Evolutionary conservation across 2,888 invertebrate genomes (phyloP).

Genomic region (Ctena decussata): DNA sequence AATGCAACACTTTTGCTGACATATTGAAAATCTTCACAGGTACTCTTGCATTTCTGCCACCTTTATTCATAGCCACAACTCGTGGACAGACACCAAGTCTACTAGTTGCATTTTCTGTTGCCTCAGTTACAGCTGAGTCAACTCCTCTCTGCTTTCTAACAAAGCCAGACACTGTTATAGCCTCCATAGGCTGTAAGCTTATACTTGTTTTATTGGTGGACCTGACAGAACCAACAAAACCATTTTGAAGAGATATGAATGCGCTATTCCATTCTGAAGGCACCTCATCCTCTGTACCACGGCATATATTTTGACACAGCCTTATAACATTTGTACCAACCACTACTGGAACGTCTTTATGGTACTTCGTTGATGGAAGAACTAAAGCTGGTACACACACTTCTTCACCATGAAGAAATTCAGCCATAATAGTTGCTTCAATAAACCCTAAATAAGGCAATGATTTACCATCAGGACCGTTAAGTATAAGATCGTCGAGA

Average conservation of each 20-base stretch:
- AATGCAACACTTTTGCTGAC: no score
- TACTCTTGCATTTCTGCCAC: no score
- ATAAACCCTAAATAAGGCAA: constrained; percentile 4
- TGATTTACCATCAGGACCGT: not conserved
- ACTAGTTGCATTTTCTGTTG: no score
- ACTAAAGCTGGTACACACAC: not conserved
- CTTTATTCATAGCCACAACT: no score
- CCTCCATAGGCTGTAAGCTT: constrained; percentile 21
- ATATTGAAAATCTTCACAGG: no score
- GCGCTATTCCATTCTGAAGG: not conserved
- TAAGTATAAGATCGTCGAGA: not conserved
- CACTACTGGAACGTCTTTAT: not conserved
- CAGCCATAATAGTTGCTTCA: not conserved
- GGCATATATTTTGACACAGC: not conserved
- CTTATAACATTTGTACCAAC: constrained; percentile 8
- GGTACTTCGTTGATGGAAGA: not conserved
- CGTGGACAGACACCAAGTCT: no score
- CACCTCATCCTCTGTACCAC: not conserved
- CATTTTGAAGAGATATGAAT: not conserved
- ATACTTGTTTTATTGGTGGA: not conserved
- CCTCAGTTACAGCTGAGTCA: no score
- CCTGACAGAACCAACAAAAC: not conserved
- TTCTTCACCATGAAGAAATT: not conserved
- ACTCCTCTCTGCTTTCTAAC: no score
- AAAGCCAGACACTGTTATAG: constrained; percentile 15